Evolutionary conservation across 2,888 invertebrate species (phyloP).

Genomic region (Polietes domitor): DNA sequence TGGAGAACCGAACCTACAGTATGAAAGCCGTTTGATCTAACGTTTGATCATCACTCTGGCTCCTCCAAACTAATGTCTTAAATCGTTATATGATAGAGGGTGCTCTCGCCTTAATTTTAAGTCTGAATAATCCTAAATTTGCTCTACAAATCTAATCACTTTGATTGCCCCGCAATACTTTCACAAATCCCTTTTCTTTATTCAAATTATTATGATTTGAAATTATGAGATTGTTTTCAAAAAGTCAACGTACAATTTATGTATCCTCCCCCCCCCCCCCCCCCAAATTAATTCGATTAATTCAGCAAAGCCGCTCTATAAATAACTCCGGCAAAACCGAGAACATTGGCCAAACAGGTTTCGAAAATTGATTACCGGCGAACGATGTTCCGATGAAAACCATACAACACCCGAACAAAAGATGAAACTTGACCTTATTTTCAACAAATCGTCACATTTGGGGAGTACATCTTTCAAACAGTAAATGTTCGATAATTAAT

Average conservation of each 20-base stretch:
- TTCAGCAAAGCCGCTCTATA: not conserved
- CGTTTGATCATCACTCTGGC: too few relatives aligned
- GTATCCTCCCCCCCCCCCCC: too few relatives aligned
- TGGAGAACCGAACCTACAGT: too few relatives aligned
- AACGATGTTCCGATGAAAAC: not conserved
- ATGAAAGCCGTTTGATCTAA: too few relatives aligned
- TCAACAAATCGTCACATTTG: slow-evolving; percentile 49
- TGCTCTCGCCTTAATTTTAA: too few relatives aligned
- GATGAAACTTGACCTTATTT: slow-evolving; percentile 47
- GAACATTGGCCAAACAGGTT: not conserved
- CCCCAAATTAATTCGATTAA: too few relatives aligned
- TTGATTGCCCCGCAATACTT: too few relatives aligned
- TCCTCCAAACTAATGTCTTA: too few relatives aligned
- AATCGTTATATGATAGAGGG: too few relatives aligned
- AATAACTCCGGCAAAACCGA: not conserved
- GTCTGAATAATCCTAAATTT: too few relatives aligned
- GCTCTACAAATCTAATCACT: too few relatives aligned
- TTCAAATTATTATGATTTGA: too few relatives aligned
- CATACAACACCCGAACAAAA: not conserved
- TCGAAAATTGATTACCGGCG: not conserved
- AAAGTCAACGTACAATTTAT: not conserved
- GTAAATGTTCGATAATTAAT: not conserved
- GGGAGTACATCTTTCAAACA: not conserved
- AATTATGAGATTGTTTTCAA: not conserved
- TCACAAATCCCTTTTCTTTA: not conserved